A percentile compares a stretch with the other conserved stretches of the same genome.
Evolutionary conservation across 2,113 vertebrate genomes (phyloP).

Genomic region (Henicopernis longicauda): DNA sequence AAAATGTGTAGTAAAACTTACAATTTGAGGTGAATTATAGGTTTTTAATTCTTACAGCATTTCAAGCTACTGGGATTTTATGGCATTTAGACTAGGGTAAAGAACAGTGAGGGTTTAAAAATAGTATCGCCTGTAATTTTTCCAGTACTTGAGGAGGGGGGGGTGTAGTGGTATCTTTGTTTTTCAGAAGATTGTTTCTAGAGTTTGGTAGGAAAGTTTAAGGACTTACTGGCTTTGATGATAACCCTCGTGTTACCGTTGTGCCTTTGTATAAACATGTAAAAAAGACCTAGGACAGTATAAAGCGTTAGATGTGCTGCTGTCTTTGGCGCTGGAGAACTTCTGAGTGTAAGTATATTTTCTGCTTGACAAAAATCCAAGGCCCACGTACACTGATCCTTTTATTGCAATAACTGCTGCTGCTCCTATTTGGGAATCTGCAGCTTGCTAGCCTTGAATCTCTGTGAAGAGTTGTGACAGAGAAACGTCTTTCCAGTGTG

Average conservation of each 20-base stretch:
- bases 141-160: neutral
- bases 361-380: neutral
- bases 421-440: neutral
- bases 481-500: neutral
- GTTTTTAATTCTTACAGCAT: neutral
- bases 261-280: neutral
- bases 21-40: neutral
- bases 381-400: neutral
- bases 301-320: neutral
- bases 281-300: neutral
- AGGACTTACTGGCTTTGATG: slow-evolving; percentile 4
- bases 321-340: neutral
- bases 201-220: neutral
- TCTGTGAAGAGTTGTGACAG: neutral
- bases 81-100: neutral
- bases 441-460: neutral
- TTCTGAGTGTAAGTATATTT: neutral
- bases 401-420: neutral
- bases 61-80: neutral
- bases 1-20: neutral
- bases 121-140: neutral
- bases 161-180: neutral
- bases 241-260: neutral
- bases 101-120: neutral
- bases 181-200: slow-evolving; percentile 12